Evolutionary conservation across 2,797 vertebrate species (phyloP).

Genomic region (Muscicapa comitata): DNA sequence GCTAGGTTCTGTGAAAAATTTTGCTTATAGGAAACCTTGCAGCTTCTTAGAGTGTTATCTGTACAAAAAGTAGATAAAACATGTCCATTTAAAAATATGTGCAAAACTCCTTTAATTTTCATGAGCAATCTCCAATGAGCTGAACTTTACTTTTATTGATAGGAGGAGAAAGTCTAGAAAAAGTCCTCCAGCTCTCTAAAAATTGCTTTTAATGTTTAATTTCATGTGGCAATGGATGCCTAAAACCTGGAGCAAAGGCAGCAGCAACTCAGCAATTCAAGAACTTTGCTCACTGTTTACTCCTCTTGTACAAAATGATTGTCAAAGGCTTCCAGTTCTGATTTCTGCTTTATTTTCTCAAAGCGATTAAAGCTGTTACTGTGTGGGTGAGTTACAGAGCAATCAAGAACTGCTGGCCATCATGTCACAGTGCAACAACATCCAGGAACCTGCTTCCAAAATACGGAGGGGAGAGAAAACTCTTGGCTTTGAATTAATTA

Average conservation of each 20-base stretch:
- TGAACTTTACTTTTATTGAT: neutral
- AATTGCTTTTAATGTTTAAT: neutral
- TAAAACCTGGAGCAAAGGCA: neutral
- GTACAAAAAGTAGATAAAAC: neutral
- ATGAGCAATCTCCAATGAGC: neutral
- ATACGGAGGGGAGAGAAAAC: neutral
- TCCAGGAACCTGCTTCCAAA: neutral
- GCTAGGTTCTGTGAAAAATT: neutral
- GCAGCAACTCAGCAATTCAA: neutral
- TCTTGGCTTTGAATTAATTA: neutral
- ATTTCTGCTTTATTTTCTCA: neutral
- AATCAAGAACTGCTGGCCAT: neutral
- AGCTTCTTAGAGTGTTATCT: neutral
- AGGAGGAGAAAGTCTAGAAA: neutral
- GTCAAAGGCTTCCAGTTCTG: neutral
- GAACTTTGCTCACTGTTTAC: accelerated
- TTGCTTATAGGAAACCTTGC: neutral
- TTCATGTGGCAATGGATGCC: neutral
- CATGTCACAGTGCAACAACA: neutral
- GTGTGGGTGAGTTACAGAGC: neutral
- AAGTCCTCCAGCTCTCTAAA: neutral
- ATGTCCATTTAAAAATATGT: neutral
- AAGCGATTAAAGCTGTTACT: neutral
- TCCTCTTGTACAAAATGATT: neutral
- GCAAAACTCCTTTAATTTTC: neutral